Evolutionary conservation across 2,888 invertebrate genomes (phyloP), one percentile per base, ranked within the genome.

Genomic region (Cheilosia pagana): DNA sequence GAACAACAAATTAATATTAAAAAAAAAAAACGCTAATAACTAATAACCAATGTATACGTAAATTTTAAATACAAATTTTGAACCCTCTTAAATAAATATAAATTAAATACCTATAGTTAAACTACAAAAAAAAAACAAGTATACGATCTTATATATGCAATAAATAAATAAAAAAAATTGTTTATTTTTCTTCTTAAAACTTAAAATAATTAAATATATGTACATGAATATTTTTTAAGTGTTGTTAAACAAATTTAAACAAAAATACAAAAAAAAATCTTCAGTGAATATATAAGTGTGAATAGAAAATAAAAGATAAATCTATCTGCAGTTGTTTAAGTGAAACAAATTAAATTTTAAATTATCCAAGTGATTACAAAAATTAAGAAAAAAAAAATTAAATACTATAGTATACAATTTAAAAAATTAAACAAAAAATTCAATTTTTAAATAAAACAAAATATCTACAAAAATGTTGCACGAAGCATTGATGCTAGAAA

Each of bases 401-500:
- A 28, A 59, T 75, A 86, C 72, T 62, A 12, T 60, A 60, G 76
- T 67, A 76, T 50, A 76, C 59, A 74, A 57, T 76, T 60, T 68
- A 67, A 41, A 78, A 78, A 53, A n/a, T n/a, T 35, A 50, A 59
- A 82, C 23, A 78, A 72, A 78, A 83, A 67, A 75, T 85, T 77
- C 82, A 67, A n/a, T n/a, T n/a, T 28, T 28, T 28, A 28, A 28
- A 81, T 87, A 87, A 81, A 31, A 76, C 39, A 39, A 28, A 62
- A 72, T 57, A 70, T 53, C 41, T 71, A 76, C 53, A 86, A 88
- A 86, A 88, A 91, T 91, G 91, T 89, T 91, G 87, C 91, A 91
- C 89, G 91, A 91, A 89, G 91, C 91, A 78, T 86, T 91, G 87
- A 91, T 91, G 91, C 89, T 91, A 82, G 91, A 91, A 88, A 91